Evolutionary conservation across 2,797 vertebrate genomes (phyloP).

Genomic region (Bradypus variegatus): DNA sequence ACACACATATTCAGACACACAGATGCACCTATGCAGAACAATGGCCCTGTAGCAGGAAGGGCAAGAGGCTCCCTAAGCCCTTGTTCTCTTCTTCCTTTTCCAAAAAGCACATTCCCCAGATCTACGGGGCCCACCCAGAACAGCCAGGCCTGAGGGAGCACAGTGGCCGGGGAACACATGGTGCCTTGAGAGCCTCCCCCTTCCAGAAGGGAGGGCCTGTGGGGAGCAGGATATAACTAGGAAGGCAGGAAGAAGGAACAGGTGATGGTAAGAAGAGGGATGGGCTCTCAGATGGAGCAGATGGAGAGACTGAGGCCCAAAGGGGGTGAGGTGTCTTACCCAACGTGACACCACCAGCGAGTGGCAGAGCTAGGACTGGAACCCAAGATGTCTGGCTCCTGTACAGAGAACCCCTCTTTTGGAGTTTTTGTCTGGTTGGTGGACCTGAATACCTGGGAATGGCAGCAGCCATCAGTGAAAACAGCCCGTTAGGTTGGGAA

Average conservation of each 20-base stretch:
- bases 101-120: neutral
- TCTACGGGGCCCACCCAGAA: neutral
- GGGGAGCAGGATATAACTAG: neutral
- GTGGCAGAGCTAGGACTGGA: neutral
- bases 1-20: neutral
- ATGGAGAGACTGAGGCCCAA: neutral
- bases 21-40: neutral
- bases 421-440: neutral
- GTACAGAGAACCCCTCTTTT: neutral
- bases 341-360: neutral
- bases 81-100: neutral
- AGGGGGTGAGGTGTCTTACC: neutral
- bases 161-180: neutral
- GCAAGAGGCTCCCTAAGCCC: neutral
- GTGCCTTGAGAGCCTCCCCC: neutral
- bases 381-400: neutral
- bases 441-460: neutral
- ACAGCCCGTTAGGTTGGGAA: neutral
- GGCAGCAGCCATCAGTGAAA: neutral
- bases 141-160: neutral
- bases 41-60: neutral
- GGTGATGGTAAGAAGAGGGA: neutral
- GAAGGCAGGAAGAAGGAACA: neutral
- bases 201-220: neutral
- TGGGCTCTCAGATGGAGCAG: neutral